Conservation (phyloP, 2,888 invertebrate species). For the Criorhina ranunculi region DNA sequence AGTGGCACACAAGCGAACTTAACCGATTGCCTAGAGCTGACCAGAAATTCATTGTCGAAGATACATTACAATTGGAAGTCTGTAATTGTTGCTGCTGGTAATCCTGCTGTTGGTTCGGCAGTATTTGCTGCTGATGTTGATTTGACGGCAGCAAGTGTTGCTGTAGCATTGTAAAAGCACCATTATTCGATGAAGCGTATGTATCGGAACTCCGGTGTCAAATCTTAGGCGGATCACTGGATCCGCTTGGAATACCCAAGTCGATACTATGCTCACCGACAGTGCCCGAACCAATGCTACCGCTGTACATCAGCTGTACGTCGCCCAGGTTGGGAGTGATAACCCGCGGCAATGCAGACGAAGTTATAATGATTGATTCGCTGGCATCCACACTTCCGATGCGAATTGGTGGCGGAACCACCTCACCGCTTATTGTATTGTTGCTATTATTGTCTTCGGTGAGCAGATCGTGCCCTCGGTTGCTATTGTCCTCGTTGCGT, state of each 20-base stretch:
- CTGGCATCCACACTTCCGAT: slow-evolving; percentile 81
- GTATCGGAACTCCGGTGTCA: slow-evolving; percentile 84
- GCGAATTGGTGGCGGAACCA: slow-evolving; percentile 80
- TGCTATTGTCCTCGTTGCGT: slow-evolving; percentile 81
- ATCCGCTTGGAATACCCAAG: slow-evolving; percentile 81
- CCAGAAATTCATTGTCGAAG: slow-evolving; percentile 84
- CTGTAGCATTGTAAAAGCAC: slow-evolving; percentile 71
- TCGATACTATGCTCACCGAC: slow-evolving; percentile 80
- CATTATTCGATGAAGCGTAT: slow-evolving; percentile 82
- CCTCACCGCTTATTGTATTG: slow-evolving; percentile 83
- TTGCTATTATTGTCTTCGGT: slow-evolving; percentile 83
- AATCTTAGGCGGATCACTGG: slow-evolving; percentile 82
- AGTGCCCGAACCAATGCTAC: slow-evolving; percentile 66
- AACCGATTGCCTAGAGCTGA: slow-evolving; percentile 83
- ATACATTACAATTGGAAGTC: slow-evolving; percentile 83
- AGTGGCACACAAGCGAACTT: slow-evolving; percentile 83
- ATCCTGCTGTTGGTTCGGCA: slow-evolving; percentile 71
- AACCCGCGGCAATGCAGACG: slow-evolving; percentile 77
- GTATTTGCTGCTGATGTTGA: slow-evolving; percentile 69
- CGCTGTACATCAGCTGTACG: slow-evolving; percentile 67
- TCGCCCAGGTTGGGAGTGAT: slow-evolving; percentile 78
- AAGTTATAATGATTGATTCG: slow-evolving; percentile 78
- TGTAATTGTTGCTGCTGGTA: slow-evolving; percentile 78
- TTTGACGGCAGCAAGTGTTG: slow-evolving; percentile 64
- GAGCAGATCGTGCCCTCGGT: slow-evolving; percentile 77